Conservation (phyloP, 1,140 invertebrate genomes). For the Monochamus saltuarius region DNA sequence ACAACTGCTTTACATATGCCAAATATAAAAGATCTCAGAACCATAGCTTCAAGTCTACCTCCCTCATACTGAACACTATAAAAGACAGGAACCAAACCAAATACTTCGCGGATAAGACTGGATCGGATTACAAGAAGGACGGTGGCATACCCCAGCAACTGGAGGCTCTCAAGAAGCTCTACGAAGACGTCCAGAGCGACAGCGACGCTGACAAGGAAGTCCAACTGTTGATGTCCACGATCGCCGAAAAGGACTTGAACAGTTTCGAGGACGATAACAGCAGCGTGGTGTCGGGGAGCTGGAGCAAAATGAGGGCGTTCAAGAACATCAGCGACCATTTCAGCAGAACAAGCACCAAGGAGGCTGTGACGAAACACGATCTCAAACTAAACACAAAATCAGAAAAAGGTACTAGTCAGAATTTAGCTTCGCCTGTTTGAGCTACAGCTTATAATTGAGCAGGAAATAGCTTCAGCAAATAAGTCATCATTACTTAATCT, state of each 20-base stretch:
- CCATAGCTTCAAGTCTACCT: constrained; percentile 51
- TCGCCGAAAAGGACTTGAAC: constrained; percentile 18
- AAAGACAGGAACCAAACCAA: constrained; percentile 32
- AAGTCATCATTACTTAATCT: no score
- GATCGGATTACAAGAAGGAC: constrained; percentile 13
- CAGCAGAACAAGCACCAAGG: constrained; percentile 3
- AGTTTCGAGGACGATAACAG: constrained; percentile 33
- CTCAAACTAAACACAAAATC: constrained; percentile 10
- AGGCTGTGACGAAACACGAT: constrained; percentile 3
- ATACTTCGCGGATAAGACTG: constrained; percentile 1
- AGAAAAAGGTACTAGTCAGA: constrained; percentile 18
- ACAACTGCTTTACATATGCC: constrained; percentile 26
- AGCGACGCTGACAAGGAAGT: constrained; percentile 54
- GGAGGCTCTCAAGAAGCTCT: constrained; percentile 50
- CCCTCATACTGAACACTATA: constrained; percentile 48
- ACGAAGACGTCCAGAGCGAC: constrained; percentile 48
- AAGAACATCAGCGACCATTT: constrained; percentile 38
- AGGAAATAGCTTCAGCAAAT: constrained; percentile 47
- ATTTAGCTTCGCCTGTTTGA: background rate
- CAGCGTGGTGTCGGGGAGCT: constrained; percentile 50
- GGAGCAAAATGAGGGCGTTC: constrained; percentile 48
- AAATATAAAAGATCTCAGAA: constrained; percentile 38
- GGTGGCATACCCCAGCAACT: constrained; percentile 41
- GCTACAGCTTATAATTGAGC: constrained; percentile 21
- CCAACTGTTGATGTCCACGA: constrained; percentile 47